Conservation (phyloP, 2,797 vertebrate species). For the Smutsia temminckii region DNA sequence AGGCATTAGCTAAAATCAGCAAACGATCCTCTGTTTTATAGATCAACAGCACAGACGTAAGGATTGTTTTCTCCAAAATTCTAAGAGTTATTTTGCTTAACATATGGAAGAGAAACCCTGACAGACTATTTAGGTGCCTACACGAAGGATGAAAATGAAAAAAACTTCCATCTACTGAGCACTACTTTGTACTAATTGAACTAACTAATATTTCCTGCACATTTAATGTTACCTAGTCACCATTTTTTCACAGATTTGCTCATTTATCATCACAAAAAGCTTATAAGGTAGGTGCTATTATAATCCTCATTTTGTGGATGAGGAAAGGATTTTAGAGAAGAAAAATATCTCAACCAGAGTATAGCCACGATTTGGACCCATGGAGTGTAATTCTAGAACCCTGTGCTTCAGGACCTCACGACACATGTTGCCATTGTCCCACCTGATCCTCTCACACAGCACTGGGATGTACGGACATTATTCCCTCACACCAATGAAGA, state of each 20-base stretch:
- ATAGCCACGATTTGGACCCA: background rate
- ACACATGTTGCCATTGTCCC: background rate
- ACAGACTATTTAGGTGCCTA: background rate
- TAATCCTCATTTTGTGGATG: background rate
- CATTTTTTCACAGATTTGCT: background rate
- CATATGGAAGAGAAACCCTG: background rate
- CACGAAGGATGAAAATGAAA: background rate
- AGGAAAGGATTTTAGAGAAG: background rate
- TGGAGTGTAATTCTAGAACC: background rate
- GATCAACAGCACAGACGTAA: background rate
- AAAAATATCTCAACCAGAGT: background rate
- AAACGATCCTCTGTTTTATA: background rate
- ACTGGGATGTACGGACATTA: background rate
- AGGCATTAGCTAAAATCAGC: background rate
- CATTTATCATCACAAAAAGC: background rate
- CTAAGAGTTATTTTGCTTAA: background rate
- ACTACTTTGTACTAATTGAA: background rate
- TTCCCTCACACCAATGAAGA: background rate
- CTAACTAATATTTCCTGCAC: background rate
- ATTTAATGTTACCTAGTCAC: slow-evolving; percentile 16
- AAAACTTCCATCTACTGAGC: background rate
- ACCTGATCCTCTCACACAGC: background rate
- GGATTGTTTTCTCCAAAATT: background rate
- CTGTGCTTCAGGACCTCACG: background rate
- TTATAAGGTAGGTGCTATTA: background rate